Conservation (phyloP, 2,888 invertebrate genomes). For the Drosophila fulvimacula region DNA sequence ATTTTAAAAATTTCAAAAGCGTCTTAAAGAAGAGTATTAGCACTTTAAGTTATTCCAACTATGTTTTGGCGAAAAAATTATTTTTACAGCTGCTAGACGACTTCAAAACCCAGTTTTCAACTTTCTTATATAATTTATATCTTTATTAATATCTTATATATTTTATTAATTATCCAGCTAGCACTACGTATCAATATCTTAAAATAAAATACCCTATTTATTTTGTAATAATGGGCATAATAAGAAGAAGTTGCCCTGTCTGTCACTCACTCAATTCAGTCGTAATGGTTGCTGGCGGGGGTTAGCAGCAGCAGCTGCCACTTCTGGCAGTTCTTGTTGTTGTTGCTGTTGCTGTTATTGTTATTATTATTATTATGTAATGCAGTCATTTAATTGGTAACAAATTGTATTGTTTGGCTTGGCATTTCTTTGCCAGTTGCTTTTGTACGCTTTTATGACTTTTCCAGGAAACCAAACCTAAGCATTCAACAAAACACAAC, state of each 20-base stretch:
- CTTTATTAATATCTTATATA: no score
- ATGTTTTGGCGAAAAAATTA: neutral
- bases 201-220: neutral
- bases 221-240: neutral
- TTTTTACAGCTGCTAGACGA: neutral
- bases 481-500: constrained; percentile 39
- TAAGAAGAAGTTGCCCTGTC: constrained; percentile 52
- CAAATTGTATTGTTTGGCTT: constrained; percentile 78
- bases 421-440: constrained; percentile 45
- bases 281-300: constrained; percentile 10
- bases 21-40: neutral
- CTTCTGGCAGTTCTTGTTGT: constrained; percentile 34
- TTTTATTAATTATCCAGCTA: no score
- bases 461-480: constrained; percentile 66
- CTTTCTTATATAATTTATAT: no score
- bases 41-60: no score
- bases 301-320: constrained; percentile 35
- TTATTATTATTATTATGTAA: constrained; percentile 75
- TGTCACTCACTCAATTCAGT: constrained; percentile 65
- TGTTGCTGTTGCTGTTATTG: constrained; percentile 39
- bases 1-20: neutral
- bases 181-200: neutral
- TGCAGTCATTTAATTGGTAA: constrained; percentile 80
- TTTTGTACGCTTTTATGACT: constrained; percentile 73
- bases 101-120: neutral